Evolutionary conservation across 1,140 invertebrate species (phyloP), one percentile per base, ranked within the genome.

Genomic region (Ips nitidus): DNA sequence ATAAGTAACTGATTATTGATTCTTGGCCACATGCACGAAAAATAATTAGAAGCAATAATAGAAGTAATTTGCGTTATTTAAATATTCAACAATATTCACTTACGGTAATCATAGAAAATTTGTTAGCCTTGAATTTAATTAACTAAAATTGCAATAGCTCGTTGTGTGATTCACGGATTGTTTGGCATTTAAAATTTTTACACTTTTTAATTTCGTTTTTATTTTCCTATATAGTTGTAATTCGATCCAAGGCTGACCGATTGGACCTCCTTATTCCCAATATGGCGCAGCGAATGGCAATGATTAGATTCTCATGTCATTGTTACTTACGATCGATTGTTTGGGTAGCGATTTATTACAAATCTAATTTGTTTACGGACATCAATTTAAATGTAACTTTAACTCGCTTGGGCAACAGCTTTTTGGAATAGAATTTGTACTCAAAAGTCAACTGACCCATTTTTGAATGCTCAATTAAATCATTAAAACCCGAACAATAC

Each of bases 181-280:
- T 75, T 76, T 76, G 74, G 75, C 74, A 76, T 76, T 75, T 76
- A 56, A 71, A 69, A 73, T 73, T 75, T 74, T 75, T 76, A 75
- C 74, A 69, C 72, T 74, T 75, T 75, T 72, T 76, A 76, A 75
- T 75, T 75, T 71, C 38, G 64, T 62, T 69, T 22, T 64, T 70
- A 64, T 74, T 62, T 70, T 63, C 62, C 47, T 45, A 52, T 56
- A 50, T 3, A 50, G 45, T 22, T 22, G 47, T 52, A 53, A 63
- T 61, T 69, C 56, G 5, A 75, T 47, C 59, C 73, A 75, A 75
- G 73, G 73, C 56, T 68, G 42, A 6, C 6, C 57, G 67, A 45
- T 50, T 69, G 69, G 69, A 70, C 69, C 69, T 70, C 63, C 55
- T 58, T 65, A 58, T 65, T 45, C 69, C 55, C 37, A 45, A 70